These are phyloP conservation scores for Papilio dardanus DNA, from an alignment of 1,140 invertebrate genomes.

Conservation along the genomic window DNA sequence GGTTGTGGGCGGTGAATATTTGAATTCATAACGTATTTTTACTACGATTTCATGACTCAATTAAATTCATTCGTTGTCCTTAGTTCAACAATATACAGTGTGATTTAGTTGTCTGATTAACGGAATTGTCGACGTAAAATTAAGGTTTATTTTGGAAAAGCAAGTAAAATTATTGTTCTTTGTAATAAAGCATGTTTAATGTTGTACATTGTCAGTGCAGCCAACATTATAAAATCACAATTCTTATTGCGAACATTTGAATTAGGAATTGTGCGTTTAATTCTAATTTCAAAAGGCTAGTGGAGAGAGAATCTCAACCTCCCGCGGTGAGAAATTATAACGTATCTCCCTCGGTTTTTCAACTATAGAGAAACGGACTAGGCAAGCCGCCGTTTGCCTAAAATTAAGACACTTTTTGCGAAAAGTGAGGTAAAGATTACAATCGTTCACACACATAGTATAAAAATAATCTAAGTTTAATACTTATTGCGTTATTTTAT, in stretches of 20 bases:
- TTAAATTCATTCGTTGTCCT: not conserved
- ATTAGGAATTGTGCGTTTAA: not conserved
- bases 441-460: too few relatives aligned
- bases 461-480: too few relatives aligned
- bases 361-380: too few relatives aligned
- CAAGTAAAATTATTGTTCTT: not conserved
- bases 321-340: slow-evolving; percentile 51
- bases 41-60: not conserved
- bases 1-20: slow-evolving; percentile 14
- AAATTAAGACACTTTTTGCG: too few relatives aligned
- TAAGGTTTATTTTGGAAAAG: too few relatives aligned
- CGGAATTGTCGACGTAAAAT: too few relatives aligned
- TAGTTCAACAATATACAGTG: too few relatives aligned
- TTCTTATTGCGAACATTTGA: not conserved
- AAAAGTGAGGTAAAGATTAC: too few relatives aligned
- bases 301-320: slow-evolving; percentile 37
- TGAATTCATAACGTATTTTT: slow-evolving; percentile 6
- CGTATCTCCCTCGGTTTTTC: slow-evolving; percentile 48
- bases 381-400: too few relatives aligned
- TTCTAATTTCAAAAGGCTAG: slow-evolving; percentile 5
- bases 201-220: not conserved
- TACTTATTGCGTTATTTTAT: too few relatives aligned
- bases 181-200: not conserved
- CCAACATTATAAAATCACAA: not conserved
- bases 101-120: too few relatives aligned